Evolutionary conservation across 1,140 invertebrate genomes (phyloP), one percentile per base, ranked within the genome.

Genomic region (Nomia melanderi): DNA sequence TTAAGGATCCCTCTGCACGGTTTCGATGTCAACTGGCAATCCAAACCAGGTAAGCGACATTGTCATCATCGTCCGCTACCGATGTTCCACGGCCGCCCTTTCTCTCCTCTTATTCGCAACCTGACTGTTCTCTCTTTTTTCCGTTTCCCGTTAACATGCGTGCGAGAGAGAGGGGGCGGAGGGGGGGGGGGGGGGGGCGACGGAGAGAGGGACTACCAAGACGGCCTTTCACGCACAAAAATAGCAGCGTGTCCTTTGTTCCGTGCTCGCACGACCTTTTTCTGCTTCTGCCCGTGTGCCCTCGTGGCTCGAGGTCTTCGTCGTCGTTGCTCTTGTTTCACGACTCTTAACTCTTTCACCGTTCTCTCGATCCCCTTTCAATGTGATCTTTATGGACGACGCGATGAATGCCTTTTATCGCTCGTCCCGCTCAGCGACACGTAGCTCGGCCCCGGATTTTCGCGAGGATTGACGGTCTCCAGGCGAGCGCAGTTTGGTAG

Each of bases 241-340:
- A 84, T 83, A 84, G 82, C 81, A 77, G 53, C 81, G 77, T 33
- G 0, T 74, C 60, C 81, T 84, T 84, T 83, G 82, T 84, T 54
- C 70, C 75, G 25, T 44, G 79, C 44, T 73, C 69, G 79, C 53
- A 50, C 71, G 71, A 79, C 66, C 66, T 72, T 74, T 79, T 83
- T 53, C 69, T 63, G 63, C 59, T 57, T 31, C 59, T 63, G 25
- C 39, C 39, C 14, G 36, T 44, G 17, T 11, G 23, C 17, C 6
- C 31, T 5, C 14, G 41, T 29, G 4, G 60, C 31, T 50, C 25
- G 50, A 54, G 20, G 6, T 36, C 71, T 4, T 44, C 47, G 20
- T 36, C 56, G 33, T 31, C 73, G 63, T 78, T 50, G 69, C 62
- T 62, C 67, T 74, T 59, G 56, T 44, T 44, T 14, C 63, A 6